Conservation (phyloP, 2,113 vertebrate genomes). For the Lonchura striata region DNA sequence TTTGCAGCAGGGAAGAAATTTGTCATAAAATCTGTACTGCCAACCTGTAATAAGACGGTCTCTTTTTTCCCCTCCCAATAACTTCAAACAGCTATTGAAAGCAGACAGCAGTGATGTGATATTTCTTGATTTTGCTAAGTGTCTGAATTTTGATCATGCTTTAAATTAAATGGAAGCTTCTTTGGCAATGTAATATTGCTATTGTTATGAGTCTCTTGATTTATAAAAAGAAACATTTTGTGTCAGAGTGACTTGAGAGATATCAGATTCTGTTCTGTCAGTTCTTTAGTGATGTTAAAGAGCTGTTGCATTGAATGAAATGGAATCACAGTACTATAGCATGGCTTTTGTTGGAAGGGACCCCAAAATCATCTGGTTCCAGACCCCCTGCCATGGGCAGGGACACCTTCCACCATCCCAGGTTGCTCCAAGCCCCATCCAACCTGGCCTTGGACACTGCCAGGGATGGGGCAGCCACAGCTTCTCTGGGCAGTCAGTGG, state of each 20-base stretch:
- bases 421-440: background rate
- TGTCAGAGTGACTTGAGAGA: background rate
- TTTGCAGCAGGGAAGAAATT: conserved; percentile 44
- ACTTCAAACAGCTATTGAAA: background rate
- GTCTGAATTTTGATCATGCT: background rate
- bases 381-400: background rate
- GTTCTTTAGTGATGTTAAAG: background rate
- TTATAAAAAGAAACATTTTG: background rate
- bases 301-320: background rate
- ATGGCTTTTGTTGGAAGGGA: background rate
- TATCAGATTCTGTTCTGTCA: background rate
- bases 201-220: background rate
- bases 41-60: conserved; percentile 6
- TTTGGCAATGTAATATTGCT: background rate
- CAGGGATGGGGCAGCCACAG: background rate
- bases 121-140: conserved; percentile 28
- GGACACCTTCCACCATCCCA: background rate
- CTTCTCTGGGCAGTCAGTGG: background rate
- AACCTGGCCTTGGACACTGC: background rate
- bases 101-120: background rate
- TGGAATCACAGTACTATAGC: background rate
- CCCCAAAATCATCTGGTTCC: background rate
- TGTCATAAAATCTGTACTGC: conserved; percentile 21
- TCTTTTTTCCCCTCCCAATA: background rate
- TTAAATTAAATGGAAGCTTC: conserved; percentile 27